Percentiles rank a stretch among this genome's conserved stretches.
phyloP scores from a whole-genome alignment of 2,113 vertebrate genomes.

The Phaethon lepturus region DNA sequence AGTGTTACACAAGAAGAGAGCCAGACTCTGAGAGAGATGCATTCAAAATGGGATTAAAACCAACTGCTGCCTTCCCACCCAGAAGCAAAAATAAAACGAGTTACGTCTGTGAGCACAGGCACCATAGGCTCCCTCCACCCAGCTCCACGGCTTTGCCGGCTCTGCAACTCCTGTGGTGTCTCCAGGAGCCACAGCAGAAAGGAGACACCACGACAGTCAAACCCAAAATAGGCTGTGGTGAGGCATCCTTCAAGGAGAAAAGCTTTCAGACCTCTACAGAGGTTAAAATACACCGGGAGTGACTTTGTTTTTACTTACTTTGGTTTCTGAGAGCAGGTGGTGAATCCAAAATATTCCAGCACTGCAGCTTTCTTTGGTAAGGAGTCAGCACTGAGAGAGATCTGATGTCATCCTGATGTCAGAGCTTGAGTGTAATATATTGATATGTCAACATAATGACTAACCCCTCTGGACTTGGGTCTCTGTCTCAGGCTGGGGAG shows the following conservation, averaged over 20 bases:
- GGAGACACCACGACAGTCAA: neutral
- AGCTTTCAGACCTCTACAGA: neutral
- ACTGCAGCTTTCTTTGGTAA: neutral
- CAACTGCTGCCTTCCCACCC: slow-evolving; percentile 40
- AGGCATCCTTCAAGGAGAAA: neutral
- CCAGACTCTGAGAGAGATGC: neutral
- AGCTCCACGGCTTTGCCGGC: fast-evolving
- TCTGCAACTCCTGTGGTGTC: neutral
- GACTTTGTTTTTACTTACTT: neutral
- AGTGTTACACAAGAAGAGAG: neutral
- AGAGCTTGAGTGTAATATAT: neutral
- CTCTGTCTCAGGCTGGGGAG: neutral
- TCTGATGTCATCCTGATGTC: neutral
- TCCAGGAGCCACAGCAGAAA: neutral
- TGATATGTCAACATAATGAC: fast-evolving
- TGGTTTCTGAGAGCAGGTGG: neutral
- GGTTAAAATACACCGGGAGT: neutral
- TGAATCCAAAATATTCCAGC: neutral
- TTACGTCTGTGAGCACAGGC: neutral
- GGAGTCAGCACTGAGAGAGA: neutral
- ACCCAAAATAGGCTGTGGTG: neutral
- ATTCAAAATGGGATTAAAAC: slow-evolving; percentile 42
- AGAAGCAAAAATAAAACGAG: neutral
- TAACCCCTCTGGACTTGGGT: neutral
- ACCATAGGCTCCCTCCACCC: neutral